Evolutionary conservation across 2,797 vertebrate species (phyloP).

Genomic region (Hyperoplus lanceolatus): DNA sequence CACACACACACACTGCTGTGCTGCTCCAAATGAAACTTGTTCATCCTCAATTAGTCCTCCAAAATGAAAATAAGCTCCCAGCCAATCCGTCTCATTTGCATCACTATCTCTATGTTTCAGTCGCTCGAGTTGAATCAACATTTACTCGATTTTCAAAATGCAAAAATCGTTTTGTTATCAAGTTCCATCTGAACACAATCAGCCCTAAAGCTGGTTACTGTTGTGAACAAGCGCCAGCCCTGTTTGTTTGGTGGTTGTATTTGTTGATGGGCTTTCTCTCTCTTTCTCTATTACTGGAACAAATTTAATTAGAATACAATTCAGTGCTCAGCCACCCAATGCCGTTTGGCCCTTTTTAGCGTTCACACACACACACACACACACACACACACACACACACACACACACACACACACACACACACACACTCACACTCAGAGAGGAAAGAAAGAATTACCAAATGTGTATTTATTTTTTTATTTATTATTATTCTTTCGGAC

Average conservation of each 20-base stretch:
- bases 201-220: conserved; percentile 65
- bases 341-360: conserved; percentile 58
- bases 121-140: conserved; percentile 28
- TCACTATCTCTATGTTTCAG: conserved; percentile 18
- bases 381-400: too few relatives aligned
- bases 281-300: conserved; percentile 77
- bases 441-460: conserved; percentile 68
- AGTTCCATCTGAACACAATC: conserved; percentile 66
- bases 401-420: too few relatives aligned
- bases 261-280: conserved; percentile 75
- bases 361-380: too few relatives aligned
- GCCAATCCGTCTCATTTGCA: too few relatives aligned
- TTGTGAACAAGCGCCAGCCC: conserved; percentile 64
- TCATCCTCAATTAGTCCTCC: too few relatives aligned
- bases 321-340: conserved; percentile 72
- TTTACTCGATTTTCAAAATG: conserved; percentile 50
- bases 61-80: too few relatives aligned
- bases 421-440: conserved; percentile 16
- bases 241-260: conserved; percentile 74
- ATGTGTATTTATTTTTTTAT: conserved; percentile 30
- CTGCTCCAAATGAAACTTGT: too few relatives aligned
- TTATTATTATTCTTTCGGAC: too few relatives aligned
- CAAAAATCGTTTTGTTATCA: conserved; percentile 51
- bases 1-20: too few relatives aligned
- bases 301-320: conserved; percentile 85